Evolutionary conservation across 2,888 invertebrate genomes (phyloP).

Genomic region (Schizaphis graminum): DNA sequence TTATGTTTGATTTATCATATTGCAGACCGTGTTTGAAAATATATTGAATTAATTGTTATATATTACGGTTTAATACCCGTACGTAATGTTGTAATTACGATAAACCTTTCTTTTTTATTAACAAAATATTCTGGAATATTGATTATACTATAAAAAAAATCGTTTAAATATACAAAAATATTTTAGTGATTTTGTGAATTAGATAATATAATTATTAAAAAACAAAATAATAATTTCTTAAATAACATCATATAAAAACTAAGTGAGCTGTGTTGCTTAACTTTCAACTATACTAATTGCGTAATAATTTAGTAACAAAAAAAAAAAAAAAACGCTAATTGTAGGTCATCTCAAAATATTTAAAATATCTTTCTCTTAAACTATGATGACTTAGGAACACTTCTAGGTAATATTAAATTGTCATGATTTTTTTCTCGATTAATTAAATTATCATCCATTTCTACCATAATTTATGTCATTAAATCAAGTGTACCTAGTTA

Average conservation of each 20-base stretch:
- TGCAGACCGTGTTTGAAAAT: neutral
- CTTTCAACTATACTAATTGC: neutral
- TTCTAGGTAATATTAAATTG: neutral
- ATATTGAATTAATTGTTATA: neutral
- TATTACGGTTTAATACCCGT: neutral
- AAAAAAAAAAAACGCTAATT: neutral
- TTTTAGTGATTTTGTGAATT: neutral
- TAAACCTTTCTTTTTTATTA: neutral
- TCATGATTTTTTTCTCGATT: neutral
- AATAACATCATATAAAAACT: neutral
- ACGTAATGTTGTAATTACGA: neutral
- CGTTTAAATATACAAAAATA: neutral
- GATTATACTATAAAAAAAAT: neutral
- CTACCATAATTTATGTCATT: neutral
- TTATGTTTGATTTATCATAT: neutral
- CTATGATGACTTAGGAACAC: neutral
- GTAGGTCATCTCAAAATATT: neutral
- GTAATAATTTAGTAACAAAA: neutral
- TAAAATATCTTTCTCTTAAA: neutral
- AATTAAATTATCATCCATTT: neutral
- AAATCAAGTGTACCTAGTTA: neutral
- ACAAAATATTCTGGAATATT: neutral
- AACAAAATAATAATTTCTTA: neutral
- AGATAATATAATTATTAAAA: neutral
- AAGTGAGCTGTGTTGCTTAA: neutral